Base-by-base conservation (phyloP, 2,888 invertebrate genomes). In the Heliconius hortense region DNA sequence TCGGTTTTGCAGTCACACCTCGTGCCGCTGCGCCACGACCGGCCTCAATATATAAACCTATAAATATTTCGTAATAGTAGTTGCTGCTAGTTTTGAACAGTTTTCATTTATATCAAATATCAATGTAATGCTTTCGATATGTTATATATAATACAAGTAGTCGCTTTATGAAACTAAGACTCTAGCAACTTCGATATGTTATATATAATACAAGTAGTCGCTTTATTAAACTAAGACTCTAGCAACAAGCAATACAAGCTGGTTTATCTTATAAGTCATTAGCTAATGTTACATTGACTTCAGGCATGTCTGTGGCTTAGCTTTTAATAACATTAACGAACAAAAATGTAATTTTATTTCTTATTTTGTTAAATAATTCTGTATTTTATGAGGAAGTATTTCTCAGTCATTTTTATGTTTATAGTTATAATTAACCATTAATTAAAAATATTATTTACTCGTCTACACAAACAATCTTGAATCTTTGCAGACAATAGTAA, bases 381-480 rank as follows among this genome's bases (percentile, higher is more conserved):
- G 10, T 63, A 63, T 63, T 21, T 31, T 31, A 31, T 31, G 21
- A 63, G 63, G 63, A 63, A 31, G 31, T 63, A 4, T 31, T 63
- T 7, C 21, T 31, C 63, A 31, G 31, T 31, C 21, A 63, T 63
- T 56, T n/a, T n/a, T n/a, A 56, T 56, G n/a, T 56, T 56, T n/a
- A 56, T 56, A 31, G 31, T 21, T 31, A 31, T 63, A 31, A 63
- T 63, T 31, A 31, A 21, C 8, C 21, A 63, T 10, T 31, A 26
- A 63, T 64, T n/a, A 64, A 11, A 35, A 64, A n/a, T 64, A 35
- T 64, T 35, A 35, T 13, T 64, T 35, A 35, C n/a, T n/a, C n/a
- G n/a, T 35, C 35, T 35, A n/a, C 59, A 60, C 59, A 60, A 59
- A 59, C 64, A 64, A 64, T 64, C 35, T 35, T 35, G 21, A 13